Evolutionary conservation across 2,113 vertebrate genomes (phyloP).

Genomic region (Siniperca knerii): DNA sequence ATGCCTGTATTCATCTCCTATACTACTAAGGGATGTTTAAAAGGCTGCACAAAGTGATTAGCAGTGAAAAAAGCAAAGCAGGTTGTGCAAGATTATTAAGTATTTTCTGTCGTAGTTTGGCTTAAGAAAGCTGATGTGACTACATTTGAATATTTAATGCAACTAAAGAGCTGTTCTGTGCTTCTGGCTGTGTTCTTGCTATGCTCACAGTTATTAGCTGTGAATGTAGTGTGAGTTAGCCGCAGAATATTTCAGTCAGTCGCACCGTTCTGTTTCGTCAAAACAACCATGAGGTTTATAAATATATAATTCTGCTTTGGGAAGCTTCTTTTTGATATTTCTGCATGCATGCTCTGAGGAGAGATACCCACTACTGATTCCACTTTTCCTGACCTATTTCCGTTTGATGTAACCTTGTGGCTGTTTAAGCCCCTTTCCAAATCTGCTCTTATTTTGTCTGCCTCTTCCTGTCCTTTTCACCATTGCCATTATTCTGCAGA

Average conservation of each 20-base stretch:
- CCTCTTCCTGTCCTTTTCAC: slow-evolving; percentile 23
- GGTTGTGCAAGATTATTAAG: not conserved
- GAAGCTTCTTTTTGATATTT: slow-evolving; percentile 49
- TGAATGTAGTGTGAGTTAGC: slow-evolving; percentile 17
- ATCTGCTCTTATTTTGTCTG: slow-evolving; percentile 33
- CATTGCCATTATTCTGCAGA: slow-evolving; percentile 32
- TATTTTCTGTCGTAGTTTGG: slow-evolving; percentile 8
- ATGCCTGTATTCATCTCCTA: not conserved
- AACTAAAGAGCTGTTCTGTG: slow-evolving; percentile 49
- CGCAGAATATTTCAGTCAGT: slow-evolving; percentile 13
- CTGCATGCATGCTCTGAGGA: slow-evolving; percentile 16
- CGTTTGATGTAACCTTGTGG: slow-evolving; percentile 31
- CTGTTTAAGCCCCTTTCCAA: slow-evolving; percentile 36
- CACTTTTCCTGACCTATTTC: slow-evolving; percentile 46
- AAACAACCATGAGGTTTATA: slow-evolving; percentile 63
- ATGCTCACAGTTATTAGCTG: slow-evolving; percentile 21
- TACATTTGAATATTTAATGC: slow-evolving; percentile 63
- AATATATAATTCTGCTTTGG: slow-evolving; percentile 55
- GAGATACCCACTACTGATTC: slow-evolving; percentile 33
- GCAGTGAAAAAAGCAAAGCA: not conserved
- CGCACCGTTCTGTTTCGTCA: slow-evolving; percentile 24
- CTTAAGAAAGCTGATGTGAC: slow-evolving; percentile 26
- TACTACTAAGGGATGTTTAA: not conserved
- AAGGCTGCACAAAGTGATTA: slow-evolving; percentile 2
- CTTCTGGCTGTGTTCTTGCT: slow-evolving; percentile 35